phyloP scores from a whole-genome alignment of 2,888 invertebrate species.

The Trachelus tabidus region DNA sequence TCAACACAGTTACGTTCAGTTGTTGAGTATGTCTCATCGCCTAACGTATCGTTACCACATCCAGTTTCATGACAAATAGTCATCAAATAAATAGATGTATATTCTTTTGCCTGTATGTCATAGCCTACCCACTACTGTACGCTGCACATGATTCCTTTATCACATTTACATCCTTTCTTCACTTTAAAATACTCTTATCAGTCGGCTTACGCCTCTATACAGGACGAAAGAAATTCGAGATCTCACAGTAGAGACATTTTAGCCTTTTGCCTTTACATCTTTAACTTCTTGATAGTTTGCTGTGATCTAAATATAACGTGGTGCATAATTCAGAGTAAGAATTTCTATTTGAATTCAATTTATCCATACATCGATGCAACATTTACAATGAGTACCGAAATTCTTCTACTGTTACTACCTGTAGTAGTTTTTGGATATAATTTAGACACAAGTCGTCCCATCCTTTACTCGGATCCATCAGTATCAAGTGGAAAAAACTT shows the following conservation, averaged over 20 bases:
- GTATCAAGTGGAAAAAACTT: too few species aligned
- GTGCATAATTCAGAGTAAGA: neutral
- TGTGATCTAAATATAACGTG: too few species aligned
- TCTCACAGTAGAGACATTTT: too few species aligned
- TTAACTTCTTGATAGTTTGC: too few species aligned
- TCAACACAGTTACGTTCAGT: too few species aligned
- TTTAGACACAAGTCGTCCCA: conserved; percentile 34
- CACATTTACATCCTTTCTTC: conserved; percentile 40
- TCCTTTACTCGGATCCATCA: conserved; percentile 23
- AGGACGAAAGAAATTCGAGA: too few species aligned
- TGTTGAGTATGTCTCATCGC: too few species aligned
- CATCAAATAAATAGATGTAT: conserved; percentile 18
- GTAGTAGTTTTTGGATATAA: conserved; percentile 38
- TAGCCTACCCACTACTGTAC: conserved; percentile 8
- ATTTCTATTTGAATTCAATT: neutral
- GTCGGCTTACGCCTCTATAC: too few species aligned
- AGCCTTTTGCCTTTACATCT: too few species aligned
- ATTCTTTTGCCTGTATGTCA: neutral
- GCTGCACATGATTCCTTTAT: conserved; percentile 41
- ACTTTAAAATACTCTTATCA: neutral
- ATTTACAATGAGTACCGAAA: neutral
- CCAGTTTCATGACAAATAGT: conserved; percentile 8
- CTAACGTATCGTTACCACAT: too few species aligned
- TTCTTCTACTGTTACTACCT: conserved; percentile 13
- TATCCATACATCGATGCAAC: neutral